Base-by-base conservation (phyloP, 1,140 invertebrate genomes). In the Venustaconcha ellipsiformis region DNA sequence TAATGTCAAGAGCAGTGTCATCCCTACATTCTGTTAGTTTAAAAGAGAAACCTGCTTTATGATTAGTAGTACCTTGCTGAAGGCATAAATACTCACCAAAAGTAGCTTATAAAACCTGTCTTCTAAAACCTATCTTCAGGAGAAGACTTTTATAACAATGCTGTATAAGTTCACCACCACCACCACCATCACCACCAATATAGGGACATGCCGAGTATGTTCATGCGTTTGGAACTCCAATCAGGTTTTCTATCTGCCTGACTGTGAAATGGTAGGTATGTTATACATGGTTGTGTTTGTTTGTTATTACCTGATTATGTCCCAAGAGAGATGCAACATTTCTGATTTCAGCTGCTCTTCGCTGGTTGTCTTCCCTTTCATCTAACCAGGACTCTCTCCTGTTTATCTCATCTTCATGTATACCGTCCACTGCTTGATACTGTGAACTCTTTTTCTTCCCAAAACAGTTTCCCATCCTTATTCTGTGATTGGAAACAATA, bases 391-490 rank as follows among this genome's bases (percentile, higher is more conserved):
- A 55, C 65, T 67, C 37, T n/a, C 13, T 55, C 13, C n/a, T 67
- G 37, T 15, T 48, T 48, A 48, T 67, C 23, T 67, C 65, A 20
- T 48, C 65, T 13, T 37, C 26, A 2, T 3, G 2, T 30, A 30
- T 30, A 30, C 26, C 26, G 4, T 30, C 26, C 26, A 30, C 57
- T 67, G 20, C 37, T 55, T 55, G 26, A 48, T 67, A 56, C 23
- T 67, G 48, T 18, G 48, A 67, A 26, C 57, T 30, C 23, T 67
- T 67, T 48, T 56, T 67, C 23, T 67, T 67, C 37, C 65, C 65
- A 67, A 37, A 67, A 55, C 65, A 67, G 65, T 67, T 67, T n/a
- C 65, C 65, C 65, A 67, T 67, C 37, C 11, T 67, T 3, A n/a
- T 14, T 26, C 13, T 18, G 48, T 13, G 65, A 37, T 48, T 26